phyloP scores from a whole-genome alignment of 2,113 vertebrate genomes.

The Cinclus cinclus region DNA sequence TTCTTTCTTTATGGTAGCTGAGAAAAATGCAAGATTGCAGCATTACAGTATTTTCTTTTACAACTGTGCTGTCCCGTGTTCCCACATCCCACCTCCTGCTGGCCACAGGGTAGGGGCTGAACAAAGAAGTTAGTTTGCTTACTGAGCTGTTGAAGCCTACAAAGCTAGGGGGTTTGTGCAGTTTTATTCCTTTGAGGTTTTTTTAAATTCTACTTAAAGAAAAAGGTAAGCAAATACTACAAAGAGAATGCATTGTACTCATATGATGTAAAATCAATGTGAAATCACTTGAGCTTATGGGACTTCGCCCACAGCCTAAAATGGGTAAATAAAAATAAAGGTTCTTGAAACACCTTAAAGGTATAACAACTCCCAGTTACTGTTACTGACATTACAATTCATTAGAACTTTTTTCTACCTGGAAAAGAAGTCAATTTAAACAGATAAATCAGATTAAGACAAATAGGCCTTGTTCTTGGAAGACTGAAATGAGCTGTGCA shows the following conservation, averaged over 20 bases:
- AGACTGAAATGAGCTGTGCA: not conserved
- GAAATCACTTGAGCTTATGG: not conserved
- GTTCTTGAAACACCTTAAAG: not conserved
- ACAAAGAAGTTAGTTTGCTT: not conserved
- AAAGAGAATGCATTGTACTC: not conserved
- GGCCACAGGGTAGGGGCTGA: not conserved
- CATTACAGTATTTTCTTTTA: constrained; percentile 20
- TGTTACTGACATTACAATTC: not conserved
- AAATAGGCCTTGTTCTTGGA: not conserved
- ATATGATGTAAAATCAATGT: not conserved
- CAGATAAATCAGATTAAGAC: not conserved
- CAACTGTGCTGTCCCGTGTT: not conserved
- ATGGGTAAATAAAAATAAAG: not conserved
- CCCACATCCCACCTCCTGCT: not conserved
- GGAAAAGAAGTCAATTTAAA: not conserved
- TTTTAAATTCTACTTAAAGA: not conserved
- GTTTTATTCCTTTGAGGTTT: not conserved
- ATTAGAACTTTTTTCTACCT: not conserved
- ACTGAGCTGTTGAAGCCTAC: not conserved
- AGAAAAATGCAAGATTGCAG: constrained; percentile 11
- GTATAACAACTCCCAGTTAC: not conserved
- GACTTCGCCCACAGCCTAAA: not conserved
- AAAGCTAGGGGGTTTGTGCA: not conserved
- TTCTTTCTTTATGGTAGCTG: not conserved
- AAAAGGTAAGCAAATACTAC: not conserved